Conservation (phyloP, 2,888 invertebrate species). For the Dysmachus trigonus region DNA sequence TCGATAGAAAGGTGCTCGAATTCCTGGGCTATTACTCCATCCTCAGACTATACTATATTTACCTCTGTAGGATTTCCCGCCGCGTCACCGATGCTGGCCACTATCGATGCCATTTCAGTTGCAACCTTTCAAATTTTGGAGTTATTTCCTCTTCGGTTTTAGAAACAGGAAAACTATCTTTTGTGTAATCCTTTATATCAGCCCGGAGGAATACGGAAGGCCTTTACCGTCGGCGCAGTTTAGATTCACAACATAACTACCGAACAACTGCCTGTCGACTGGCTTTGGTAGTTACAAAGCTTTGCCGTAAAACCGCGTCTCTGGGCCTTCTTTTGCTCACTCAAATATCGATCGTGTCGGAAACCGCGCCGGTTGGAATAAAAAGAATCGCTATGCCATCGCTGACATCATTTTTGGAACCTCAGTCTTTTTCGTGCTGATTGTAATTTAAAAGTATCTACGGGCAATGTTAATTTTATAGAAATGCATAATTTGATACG, state of each 20-base stretch:
- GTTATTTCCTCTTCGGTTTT: neutral
- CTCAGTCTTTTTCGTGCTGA: neutral
- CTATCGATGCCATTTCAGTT: neutral
- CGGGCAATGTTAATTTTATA: neutral
- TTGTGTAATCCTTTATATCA: neutral
- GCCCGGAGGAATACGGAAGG: neutral
- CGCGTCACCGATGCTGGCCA: neutral
- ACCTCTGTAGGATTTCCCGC: constrained; percentile 22
- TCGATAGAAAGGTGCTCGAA: neutral
- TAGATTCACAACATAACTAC: constrained; percentile 59
- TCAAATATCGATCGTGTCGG: neutral
- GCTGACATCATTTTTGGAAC: neutral
- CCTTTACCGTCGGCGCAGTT: constrained; percentile 19
- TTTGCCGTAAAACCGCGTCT: constrained; percentile 36
- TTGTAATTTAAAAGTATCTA: too few relatives aligned
- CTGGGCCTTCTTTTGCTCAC: neutral
- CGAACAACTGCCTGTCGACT: constrained; percentile 58
- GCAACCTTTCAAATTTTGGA: neutral
- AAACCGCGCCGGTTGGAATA: neutral
- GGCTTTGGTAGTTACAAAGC: constrained; percentile 41
- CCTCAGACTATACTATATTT: neutral
- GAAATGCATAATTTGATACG: neutral
- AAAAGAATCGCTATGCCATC: neutral
- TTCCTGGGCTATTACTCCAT: neutral
- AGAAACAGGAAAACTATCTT: neutral